Conservation (phyloP, 2,797 vertebrate species). For the Capromys pilorides region DNA sequence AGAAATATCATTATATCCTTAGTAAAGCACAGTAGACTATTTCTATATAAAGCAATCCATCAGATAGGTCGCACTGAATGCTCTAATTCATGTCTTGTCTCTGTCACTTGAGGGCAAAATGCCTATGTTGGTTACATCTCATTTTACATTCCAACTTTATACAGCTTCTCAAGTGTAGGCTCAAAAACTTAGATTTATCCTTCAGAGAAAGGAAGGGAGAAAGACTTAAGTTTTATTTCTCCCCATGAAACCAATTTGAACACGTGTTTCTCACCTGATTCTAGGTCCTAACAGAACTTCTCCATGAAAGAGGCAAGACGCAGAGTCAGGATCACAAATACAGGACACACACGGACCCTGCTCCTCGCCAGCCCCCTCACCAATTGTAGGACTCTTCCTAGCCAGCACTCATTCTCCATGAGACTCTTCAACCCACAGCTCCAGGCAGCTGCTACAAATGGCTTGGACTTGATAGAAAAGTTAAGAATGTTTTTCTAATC, state of each 20-base stretch:
- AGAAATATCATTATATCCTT: conserved; percentile 4
- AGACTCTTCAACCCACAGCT: background rate
- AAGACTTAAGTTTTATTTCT: background rate
- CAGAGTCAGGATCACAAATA: fast-evolving
- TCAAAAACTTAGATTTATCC: background rate
- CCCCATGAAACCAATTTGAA: background rate
- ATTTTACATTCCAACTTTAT: conserved; percentile 36
- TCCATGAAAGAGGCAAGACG: background rate
- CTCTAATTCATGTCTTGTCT: background rate
- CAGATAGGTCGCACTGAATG: background rate
- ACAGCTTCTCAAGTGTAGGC: background rate
- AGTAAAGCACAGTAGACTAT: background rate
- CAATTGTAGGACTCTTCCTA: background rate
- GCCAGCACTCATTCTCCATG: background rate
- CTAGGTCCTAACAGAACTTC: background rate
- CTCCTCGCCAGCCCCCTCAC: background rate
- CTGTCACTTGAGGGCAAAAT: background rate
- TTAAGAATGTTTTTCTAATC: conserved; percentile 1
- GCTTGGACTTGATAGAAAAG: background rate
- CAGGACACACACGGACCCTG: fast-evolving
- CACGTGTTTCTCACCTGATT: background rate
- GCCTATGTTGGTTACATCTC: background rate
- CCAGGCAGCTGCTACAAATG: background rate
- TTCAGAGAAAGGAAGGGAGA: background rate
- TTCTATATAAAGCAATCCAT: background rate